Conservation (phyloP, 1,140 invertebrate genomes). For the Yoshiicerus persimilis region DNA sequence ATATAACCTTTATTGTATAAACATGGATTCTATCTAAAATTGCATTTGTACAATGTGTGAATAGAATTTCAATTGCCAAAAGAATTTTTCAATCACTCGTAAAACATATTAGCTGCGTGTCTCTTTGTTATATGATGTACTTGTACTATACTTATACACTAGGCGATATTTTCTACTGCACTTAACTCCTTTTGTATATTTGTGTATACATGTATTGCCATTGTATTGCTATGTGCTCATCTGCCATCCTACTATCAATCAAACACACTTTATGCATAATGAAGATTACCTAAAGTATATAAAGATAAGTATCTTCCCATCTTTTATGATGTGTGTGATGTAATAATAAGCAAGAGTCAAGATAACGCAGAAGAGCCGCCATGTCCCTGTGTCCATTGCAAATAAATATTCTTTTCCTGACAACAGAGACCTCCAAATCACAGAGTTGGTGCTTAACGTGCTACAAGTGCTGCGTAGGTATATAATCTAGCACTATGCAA, state of each 20-base stretch:
- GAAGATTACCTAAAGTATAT: background rate
- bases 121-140: no score
- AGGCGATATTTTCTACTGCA: background rate
- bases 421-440: slow-evolving; percentile 1
- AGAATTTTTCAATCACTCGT: background rate
- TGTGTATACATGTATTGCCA: background rate
- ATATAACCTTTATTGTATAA: background rate
- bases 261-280: background rate
- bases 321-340: background rate
- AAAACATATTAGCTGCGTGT: background rate
- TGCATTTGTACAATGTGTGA: background rate
- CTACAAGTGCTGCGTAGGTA: background rate
- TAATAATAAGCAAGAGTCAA: background rate
- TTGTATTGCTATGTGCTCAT: background rate
- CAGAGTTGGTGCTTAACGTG: background rate
- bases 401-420: slow-evolving; percentile 15
- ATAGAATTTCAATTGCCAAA: background rate
- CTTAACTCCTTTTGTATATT: no score
- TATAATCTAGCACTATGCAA: background rate
- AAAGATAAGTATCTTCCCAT: background rate
- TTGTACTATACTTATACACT: no score
- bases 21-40: background rate
- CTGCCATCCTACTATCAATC: background rate
- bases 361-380: background rate
- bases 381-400: background rate